Percentiles rank a stretch among this genome's conserved stretches.
These are phyloP conservation scores for Myotis pilosus DNA, from an alignment of 2,797 vertebrate genomes.

Conservation along the genomic window DNA sequence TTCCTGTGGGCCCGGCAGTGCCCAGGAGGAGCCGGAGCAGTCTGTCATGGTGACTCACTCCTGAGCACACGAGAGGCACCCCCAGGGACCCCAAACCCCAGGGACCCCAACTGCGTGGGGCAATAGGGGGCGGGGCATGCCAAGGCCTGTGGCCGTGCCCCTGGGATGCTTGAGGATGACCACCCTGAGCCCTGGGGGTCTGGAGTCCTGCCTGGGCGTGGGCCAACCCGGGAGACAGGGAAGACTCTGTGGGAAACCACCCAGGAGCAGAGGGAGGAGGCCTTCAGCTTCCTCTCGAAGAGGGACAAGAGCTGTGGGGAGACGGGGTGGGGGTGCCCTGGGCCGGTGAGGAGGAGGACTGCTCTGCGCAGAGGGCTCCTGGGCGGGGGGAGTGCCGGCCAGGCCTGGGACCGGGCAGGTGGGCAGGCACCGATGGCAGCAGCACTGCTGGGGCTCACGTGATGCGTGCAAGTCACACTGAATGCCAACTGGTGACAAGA, in stretches of 20 bases:
- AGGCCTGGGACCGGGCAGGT: not conserved
- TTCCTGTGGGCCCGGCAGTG: not conserved
- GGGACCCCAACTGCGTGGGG: not conserved
- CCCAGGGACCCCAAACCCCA: not conserved
- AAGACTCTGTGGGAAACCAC: not conserved
- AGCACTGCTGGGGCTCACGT: not conserved
- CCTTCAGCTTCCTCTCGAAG: not conserved
- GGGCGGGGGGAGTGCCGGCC: too few species aligned
- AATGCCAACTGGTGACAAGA: not conserved
- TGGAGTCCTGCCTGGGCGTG: not conserved
- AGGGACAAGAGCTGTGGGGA: not conserved
- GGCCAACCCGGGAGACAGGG: not conserved
- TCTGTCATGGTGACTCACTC: not conserved
- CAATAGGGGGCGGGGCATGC: not conserved
- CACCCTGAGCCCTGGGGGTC: not conserved
- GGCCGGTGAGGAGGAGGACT: not conserved
- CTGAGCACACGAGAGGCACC: not conserved
- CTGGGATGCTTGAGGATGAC: not conserved
- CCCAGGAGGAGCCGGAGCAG: not conserved
- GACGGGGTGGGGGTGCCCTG: fast-evolving
- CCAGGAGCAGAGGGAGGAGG: not conserved
- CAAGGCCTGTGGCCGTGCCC: not conserved
- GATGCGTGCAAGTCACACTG: not conserved
- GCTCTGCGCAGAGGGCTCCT: not conserved
- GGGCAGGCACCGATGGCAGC: not conserved